Evolutionary conservation across 1,140 invertebrate genomes (phyloP), one percentile per base, ranked within the genome.

Genomic region (Sinonovacula constricta): DNA sequence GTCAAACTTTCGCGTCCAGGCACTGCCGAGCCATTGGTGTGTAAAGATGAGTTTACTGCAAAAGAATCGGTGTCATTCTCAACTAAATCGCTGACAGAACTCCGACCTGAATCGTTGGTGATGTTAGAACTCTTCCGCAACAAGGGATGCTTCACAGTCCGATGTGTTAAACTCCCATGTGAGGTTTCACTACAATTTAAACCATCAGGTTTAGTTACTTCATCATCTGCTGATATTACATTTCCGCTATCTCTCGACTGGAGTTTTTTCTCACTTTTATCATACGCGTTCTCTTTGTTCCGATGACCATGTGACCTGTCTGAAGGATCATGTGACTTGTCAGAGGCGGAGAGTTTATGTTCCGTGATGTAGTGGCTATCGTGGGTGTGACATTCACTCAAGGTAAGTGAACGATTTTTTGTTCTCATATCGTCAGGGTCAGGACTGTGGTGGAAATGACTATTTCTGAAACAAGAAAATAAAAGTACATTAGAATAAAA

Each of bases 71-170:
- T 66, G 14, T 72, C 60, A 59, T 70, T 68, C 0, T 88, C 84
- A 15, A 81, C 81, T 24, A 80, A 72, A 36, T 84, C 81, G 81
- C 80, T 85, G 10, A 84, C 81, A 12, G 87, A 86, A 68, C 85
- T 88, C 7, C 86, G 77, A 22, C 85, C 88, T 0, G 87, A 89
- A 74, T 88, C 87, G 75, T 79, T 84, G 53, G 85, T 88, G 18
- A 88, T 81, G 81, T 87, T 89, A 24, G 87, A 88, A 75, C 80
- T 80, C 63, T 87, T 88, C 15, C 85, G 80, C 39, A 80, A 71
- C n/a, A 88, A 81, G 0, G 86, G 83, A 65, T 81, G 72, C 67
- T 87, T 88, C 12, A 66, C 49, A 30, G 15, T 24, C 34, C 31
- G 30, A 24, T 34, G 33, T 5, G 49, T 31, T 34, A 53, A 53